Base-by-base conservation (phyloP, 2,888 invertebrate genomes). In the Malachius bipustulatus region DNA sequence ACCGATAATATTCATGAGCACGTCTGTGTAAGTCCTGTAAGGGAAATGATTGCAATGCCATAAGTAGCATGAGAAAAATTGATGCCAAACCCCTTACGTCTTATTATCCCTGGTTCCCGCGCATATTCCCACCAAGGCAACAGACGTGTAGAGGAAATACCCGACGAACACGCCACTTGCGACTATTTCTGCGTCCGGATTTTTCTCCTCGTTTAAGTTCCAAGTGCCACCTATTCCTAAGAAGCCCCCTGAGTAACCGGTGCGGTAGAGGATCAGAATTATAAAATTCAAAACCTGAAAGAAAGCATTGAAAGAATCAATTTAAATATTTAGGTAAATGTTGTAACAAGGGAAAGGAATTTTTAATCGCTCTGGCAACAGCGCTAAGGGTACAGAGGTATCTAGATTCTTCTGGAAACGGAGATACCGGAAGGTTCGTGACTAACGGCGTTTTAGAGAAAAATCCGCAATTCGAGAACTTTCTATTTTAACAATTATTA, bases 131-230 rank as follows among this genome's bases (percentile, higher is more conserved):
- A 87, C 69, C 26, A 84, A 62, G 32, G 83, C 78, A 1, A 81
- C 82, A 2, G 72, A 65, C 0, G 87, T 88, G 64, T 87, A 89
- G 37, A 89, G 80, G 50, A 87, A 75, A 60, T 78, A 89, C 10
- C 88, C 88, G 4, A 89, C 82, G 47, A 87, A 79, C 2, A 88
- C 80, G 4, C 88, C 88, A 0, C 85, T 84, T 0, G 87, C 87
- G 1, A 89, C 78, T 43, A 88, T 87, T 67, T 89, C 88, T 11
- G 82, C 81, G 51, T 88, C 88, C 0, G 85, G 77, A 57, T 78
- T 84, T 65, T 87, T 87, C 57, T 84, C 83, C 59, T 88, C 87
- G 51, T 87, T 84, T 33, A 88, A 67, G 64, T 88, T 88, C 87
- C 88, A 88, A 11, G 85, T 85, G 36, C 87, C 88, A 30, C 88